phyloP scores from a whole-genome alignment of 2,113 vertebrate species.

The Gallinago paraguaiae region DNA sequence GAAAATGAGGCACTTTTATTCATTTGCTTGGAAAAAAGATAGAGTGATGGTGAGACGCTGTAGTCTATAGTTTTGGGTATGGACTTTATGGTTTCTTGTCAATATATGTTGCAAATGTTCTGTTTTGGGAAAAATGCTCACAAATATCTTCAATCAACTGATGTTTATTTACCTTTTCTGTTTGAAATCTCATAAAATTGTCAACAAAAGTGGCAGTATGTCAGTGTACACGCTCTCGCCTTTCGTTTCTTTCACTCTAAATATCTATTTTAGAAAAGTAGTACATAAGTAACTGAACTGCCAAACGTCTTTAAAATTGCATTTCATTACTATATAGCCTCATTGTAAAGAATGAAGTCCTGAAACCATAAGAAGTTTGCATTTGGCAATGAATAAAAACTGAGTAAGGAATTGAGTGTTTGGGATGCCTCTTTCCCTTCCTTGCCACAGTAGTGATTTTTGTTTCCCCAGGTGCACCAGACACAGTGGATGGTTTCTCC shows the following conservation, averaged over 20 bases:
- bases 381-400: not conserved
- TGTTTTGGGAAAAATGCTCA: not conserved
- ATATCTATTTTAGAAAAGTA: not conserved
- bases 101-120: not conserved
- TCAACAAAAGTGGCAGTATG: not conserved
- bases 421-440: not conserved
- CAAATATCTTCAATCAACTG: not conserved
- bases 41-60: not conserved
- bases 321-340: not conserved
- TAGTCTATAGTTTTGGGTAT: not conserved
- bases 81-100: not conserved
- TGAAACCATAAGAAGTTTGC: not conserved
- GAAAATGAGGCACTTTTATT: not conserved
- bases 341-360: not conserved
- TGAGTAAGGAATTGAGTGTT: not conserved
- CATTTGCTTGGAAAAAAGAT: not conserved
- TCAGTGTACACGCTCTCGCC: not conserved
- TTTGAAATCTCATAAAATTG: not conserved
- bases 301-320: not conserved
- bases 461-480: not conserved
- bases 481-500: not conserved
- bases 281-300: not conserved
- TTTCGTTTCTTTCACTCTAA: not conserved
- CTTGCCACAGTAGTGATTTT: not conserved
- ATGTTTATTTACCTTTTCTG: not conserved